Base-by-base conservation (phyloP, 2,797 vertebrate genomes). In the Molossus alvarezi region DNA sequence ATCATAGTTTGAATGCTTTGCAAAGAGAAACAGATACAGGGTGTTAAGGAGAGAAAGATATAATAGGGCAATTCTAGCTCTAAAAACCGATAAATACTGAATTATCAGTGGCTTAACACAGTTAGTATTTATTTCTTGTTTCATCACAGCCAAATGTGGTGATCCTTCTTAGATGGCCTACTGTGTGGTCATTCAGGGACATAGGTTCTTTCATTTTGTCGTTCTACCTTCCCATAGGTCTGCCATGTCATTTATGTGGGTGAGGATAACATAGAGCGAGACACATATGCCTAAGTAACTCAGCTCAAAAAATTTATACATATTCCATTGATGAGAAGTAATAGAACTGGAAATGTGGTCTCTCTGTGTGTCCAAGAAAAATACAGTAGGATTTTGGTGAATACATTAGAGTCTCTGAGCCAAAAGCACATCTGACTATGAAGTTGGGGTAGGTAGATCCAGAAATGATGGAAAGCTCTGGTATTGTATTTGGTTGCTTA, bases 401-500 rank as follows among this genome's bases (percentile, higher is more conserved):
- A 12, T 6, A 6, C 0, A 6, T 10, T 27, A 41, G 14, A 65
- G 18, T 18, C 21, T 86, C 14, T 27, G n/a, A 29, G 13, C 20
- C 4, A 53, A 27, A 14, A 90, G 8, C 27, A 27, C 3, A 33
- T 71, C 27, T 58, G 27, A 71, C 13, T 58, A 3, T 55, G 5
- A 18, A 5, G 10, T 3, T 0, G 17, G 14, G 25, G 14, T 27
- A 4, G 2, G 13, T 25, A 62, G 7, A 60, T 65, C 2, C 15
- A 69, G 72, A 17, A 75, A 48, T 51, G 17, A 7, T n/a, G 3
- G 33, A 51, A 89, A 71, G 18, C 41, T 8, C 37, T 76, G 14
- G 12, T 10, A 4, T 29, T 33, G 4, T 9, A 12, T 60, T 53
- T 71, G 5, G 12, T 71, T 90, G 5, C 71, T 65, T 71, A 51